phyloP scores from a whole-genome alignment of 2,113 vertebrate species.

The Limanda limanda region DNA sequence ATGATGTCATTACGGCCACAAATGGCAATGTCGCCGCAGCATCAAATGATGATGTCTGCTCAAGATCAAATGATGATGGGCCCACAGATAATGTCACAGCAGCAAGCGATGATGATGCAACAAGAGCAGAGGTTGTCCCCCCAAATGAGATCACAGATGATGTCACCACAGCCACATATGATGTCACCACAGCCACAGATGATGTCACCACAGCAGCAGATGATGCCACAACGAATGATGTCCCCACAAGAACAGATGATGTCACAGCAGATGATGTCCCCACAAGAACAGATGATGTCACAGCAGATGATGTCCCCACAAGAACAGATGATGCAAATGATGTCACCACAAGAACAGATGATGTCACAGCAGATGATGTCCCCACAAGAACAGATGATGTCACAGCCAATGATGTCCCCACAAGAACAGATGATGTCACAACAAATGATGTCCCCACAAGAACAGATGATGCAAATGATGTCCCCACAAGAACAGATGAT shows the following conservation, averaged over 20 bases:
- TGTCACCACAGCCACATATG: slow-evolving; percentile 24
- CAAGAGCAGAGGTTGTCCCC: slow-evolving; percentile 26
- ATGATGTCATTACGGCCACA: slow-evolving; percentile 65
- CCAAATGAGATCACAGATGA: slow-evolving; percentile 17
- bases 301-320: slow-evolving; percentile 24
- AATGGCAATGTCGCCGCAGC: slow-evolving; percentile 48
- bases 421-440: slow-evolving; percentile 32
- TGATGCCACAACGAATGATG: slow-evolving; percentile 38
- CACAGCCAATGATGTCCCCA: slow-evolving; percentile 37
- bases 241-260: slow-evolving; percentile 36
- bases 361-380: background rate
- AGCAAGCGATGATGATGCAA: slow-evolving; percentile 27
- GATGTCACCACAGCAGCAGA: slow-evolving; percentile 36
- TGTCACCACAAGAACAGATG: background rate
- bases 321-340: slow-evolving; percentile 13
- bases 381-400: slow-evolving; percentile 32
- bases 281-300: slow-evolving; percentile 34
- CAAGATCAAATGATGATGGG: slow-evolving; percentile 7
- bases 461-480: slow-evolving; percentile 40
- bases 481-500: too few species aligned
- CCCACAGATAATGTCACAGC: slow-evolving; percentile 43
- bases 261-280: slow-evolving; percentile 47
- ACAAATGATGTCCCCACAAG: background rate
- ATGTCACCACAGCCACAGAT: slow-evolving; percentile 45
- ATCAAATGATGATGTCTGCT: slow-evolving; percentile 28